Evolutionary conservation across 2,888 invertebrate species (phyloP).

Genomic region (Patella pellucida): DNA sequence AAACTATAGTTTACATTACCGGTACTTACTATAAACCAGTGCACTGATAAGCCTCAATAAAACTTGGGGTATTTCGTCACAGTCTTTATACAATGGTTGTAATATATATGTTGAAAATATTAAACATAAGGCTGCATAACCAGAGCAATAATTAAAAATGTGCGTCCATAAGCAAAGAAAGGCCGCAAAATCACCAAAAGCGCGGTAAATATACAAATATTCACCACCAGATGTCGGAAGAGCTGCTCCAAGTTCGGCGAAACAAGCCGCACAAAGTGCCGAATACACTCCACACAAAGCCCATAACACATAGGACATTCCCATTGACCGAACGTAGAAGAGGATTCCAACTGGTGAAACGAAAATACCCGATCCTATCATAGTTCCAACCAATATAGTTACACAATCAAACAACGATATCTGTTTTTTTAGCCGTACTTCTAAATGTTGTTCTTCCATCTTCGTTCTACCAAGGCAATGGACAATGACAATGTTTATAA

Average conservation of each 20-base stretch:
- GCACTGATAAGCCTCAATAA: constrained; percentile 59
- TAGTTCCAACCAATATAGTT: constrained; percentile 78
- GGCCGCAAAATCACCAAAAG: constrained; percentile 67
- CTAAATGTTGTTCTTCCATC: neutral
- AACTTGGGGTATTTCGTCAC: constrained; percentile 54
- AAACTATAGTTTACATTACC: too few relatives aligned
- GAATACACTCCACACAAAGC: constrained; percentile 83
- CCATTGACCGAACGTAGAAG: constrained; percentile 80
- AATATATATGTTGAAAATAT: constrained; percentile 67
- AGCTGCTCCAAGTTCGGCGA: constrained; percentile 90
- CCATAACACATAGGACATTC: constrained; percentile 88
- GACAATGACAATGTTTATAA: too few relatives aligned
- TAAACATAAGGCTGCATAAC: constrained; percentile 64
- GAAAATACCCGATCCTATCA: constrained; percentile 95
- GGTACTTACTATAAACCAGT: constrained; percentile 59
- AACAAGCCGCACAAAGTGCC: constrained; percentile 87
- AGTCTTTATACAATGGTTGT: constrained; percentile 62
- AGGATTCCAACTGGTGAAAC: constrained; percentile 94
- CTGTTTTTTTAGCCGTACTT: constrained; percentile 54
- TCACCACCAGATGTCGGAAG: constrained; percentile 77
- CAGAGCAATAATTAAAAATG: constrained; percentile 64
- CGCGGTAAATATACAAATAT: constrained; percentile 73
- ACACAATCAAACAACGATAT: constrained; percentile 60
- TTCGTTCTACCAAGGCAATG: too few relatives aligned
- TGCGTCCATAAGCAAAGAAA: constrained; percentile 69